These are phyloP conservation scores for Ametastegia equiseti DNA, from an alignment of 2,888 invertebrate genomes.

Conservation along the genomic window DNA sequence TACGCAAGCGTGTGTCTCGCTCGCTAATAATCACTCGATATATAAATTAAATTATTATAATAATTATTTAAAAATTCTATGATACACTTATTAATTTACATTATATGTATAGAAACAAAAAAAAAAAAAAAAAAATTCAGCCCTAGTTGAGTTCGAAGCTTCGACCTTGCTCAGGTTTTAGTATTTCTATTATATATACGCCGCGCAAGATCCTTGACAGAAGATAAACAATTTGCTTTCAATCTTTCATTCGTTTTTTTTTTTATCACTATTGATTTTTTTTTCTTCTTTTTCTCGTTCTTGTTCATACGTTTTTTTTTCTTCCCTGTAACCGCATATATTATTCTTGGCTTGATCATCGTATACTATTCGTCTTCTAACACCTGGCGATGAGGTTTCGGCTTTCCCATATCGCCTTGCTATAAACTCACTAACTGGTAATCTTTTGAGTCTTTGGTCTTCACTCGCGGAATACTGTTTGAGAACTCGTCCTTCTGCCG, in stretches of 20 bases:
- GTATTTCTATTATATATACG: slow-evolving; percentile 19
- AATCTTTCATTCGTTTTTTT: slow-evolving; percentile 19
- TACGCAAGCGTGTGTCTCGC: slow-evolving; percentile 47
- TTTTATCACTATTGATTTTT: background rate
- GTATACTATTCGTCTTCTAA: slow-evolving; percentile 42
- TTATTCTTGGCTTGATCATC: slow-evolving; percentile 23
- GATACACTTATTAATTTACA: slow-evolving; percentile 61
- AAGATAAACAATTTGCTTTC: background rate
- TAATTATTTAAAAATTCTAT: slow-evolving; percentile 55
- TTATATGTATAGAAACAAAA: slow-evolving; percentile 24
- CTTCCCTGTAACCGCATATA: background rate
- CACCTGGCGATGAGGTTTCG: slow-evolving; percentile 9
- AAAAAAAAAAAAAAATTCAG: slow-evolving; percentile 3
- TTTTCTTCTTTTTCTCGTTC: background rate
- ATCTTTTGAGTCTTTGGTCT: slow-evolving; percentile 70
- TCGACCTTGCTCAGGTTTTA: slow-evolving; percentile 48
- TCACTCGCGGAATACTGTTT: slow-evolving; percentile 71
- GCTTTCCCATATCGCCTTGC: slow-evolving; percentile 35
- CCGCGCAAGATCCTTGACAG: slow-evolving; percentile 5
- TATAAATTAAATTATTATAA: slow-evolving; percentile 58
- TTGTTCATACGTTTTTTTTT: too few species aligned
- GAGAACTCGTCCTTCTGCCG: slow-evolving; percentile 55
- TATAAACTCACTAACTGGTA: slow-evolving; percentile 56
- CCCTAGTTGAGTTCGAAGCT: slow-evolving; percentile 22
- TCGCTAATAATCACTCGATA: slow-evolving; percentile 50